Percentiles rank a stretch among this genome's conserved stretches.
Conservation (phyloP, 2,888 invertebrate genomes). For the Sarcophaga subvicina region DNA sequence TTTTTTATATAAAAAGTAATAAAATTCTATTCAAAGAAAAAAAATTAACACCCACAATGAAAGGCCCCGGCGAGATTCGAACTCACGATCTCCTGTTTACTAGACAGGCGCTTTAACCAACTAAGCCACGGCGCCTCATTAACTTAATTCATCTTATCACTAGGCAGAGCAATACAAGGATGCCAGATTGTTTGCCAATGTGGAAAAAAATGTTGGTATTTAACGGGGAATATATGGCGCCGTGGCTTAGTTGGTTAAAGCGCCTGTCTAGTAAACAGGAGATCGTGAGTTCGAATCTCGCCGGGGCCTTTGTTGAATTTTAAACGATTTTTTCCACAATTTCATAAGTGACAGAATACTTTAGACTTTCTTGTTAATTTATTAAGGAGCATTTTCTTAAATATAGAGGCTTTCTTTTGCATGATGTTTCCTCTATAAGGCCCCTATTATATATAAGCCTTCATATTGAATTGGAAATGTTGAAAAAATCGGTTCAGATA, state of each 20-base stretch:
- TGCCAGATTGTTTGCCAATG: not conserved
- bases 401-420: no score
- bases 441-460: no score
- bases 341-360: no score
- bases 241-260: constrained; percentile 78
- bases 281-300: constrained; percentile 78
- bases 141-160: not conserved
- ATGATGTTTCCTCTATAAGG: no score
- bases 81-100: constrained; percentile 77
- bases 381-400: no score
- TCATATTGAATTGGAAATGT: no score
- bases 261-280: constrained; percentile 78
- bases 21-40: constrained; percentile 48
- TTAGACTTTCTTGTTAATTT: no score
- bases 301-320: constrained; percentile 72
- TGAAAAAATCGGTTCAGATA: not conserved
- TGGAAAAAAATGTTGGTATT: not conserved
- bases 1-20: constrained; percentile 23
- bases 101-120: constrained; percentile 77
- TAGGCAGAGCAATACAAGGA: not conserved
- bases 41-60: not conserved
- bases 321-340: no score
- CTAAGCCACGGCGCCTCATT: constrained; percentile 75
- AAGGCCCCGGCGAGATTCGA: constrained; percentile 76
- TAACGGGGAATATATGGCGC: constrained; percentile 68